Conservation (phyloP, 2,888 invertebrate genomes). For the Alloscopus bannaensis region DNA sequence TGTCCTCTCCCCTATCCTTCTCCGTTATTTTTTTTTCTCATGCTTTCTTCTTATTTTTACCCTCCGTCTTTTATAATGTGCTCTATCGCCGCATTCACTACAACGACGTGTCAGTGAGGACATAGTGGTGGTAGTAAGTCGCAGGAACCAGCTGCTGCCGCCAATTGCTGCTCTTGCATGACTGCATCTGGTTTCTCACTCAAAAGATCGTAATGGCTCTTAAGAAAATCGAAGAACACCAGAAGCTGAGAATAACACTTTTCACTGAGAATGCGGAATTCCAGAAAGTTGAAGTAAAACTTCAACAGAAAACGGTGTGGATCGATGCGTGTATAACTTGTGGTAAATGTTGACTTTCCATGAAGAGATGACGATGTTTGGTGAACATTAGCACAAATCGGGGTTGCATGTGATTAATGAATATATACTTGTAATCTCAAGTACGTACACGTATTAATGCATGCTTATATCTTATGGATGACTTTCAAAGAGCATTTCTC, state of each 20-base stretch:
- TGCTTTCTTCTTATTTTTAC: constrained; percentile 27
- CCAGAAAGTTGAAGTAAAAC: too few species aligned
- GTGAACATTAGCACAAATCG: too few species aligned
- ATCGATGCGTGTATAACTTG: too few species aligned
- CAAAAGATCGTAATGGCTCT: constrained; percentile 46
- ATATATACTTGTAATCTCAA: too few species aligned
- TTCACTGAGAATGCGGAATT: background rate
- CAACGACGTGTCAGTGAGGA: constrained; percentile 28
- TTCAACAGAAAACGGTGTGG: too few species aligned
- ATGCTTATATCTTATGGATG: too few species aligned
- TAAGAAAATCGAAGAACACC: constrained; percentile 49
- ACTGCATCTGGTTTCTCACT: constrained; percentile 40
- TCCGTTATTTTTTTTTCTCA: constrained; percentile 12
- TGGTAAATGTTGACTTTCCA: too few species aligned
- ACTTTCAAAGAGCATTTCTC: too few species aligned
- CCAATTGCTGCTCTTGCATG: constrained; percentile 40
- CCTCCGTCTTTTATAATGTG: constrained; percentile 7
- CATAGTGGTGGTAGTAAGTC: background rate
- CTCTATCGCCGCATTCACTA: constrained; percentile 11
- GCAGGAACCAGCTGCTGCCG: constrained; percentile 23
- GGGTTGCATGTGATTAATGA: too few species aligned
- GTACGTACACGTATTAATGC: too few species aligned
- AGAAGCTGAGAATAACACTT: constrained; percentile 27
- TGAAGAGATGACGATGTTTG: too few species aligned
- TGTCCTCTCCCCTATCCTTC: constrained; percentile 16